Conservation (phyloP, 2,888 invertebrate species). For the Xestia sexstrigata region DNA sequence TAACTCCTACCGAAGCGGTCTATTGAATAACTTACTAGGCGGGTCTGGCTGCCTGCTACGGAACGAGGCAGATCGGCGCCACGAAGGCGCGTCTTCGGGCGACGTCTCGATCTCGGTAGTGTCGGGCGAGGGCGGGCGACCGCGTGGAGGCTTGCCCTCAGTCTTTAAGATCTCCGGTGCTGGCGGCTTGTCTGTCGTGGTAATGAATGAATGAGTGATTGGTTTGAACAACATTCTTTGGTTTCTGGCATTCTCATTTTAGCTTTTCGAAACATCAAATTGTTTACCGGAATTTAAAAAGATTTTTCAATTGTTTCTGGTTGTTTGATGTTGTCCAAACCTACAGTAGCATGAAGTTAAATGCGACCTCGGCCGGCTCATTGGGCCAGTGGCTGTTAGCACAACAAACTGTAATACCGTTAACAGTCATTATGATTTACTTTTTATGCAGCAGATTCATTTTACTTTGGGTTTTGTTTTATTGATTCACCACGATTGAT, state of each 20-base stretch:
- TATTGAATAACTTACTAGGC: slow-evolving; percentile 73
- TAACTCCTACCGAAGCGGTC: slow-evolving; percentile 9
- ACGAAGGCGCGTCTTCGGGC: slow-evolving; percentile 84
- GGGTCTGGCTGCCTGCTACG: slow-evolving; percentile 80
- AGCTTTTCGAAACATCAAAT: not conserved
- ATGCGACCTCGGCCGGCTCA: slow-evolving; percentile 47
- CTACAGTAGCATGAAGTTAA: slow-evolving; percentile 54
- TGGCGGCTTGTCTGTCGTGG: slow-evolving; percentile 80
- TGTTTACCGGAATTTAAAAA: not conserved
- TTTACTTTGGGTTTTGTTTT: not conserved
- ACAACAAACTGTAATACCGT: slow-evolving; percentile 36
- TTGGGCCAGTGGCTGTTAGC: slow-evolving; percentile 51
- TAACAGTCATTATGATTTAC: slow-evolving; percentile 9
- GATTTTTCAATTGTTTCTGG: slow-evolving; percentile 1
- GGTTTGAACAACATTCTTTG: slow-evolving; percentile 59
- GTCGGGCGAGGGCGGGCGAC: slow-evolving; percentile 83
- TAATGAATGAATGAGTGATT: slow-evolving; percentile 62
- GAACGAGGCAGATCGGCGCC: slow-evolving; percentile 86
- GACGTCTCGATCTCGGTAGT: slow-evolving; percentile 71
- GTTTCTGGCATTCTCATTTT: not conserved
- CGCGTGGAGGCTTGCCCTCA: slow-evolving; percentile 86
- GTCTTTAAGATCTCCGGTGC: slow-evolving; percentile 85
- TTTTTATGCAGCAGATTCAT: slow-evolving; percentile 8
- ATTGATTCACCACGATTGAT: not conserved
- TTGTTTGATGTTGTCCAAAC: slow-evolving; percentile 62